Base-by-base conservation (phyloP, 2,113 vertebrate species). In the Cariama cristata region DNA sequence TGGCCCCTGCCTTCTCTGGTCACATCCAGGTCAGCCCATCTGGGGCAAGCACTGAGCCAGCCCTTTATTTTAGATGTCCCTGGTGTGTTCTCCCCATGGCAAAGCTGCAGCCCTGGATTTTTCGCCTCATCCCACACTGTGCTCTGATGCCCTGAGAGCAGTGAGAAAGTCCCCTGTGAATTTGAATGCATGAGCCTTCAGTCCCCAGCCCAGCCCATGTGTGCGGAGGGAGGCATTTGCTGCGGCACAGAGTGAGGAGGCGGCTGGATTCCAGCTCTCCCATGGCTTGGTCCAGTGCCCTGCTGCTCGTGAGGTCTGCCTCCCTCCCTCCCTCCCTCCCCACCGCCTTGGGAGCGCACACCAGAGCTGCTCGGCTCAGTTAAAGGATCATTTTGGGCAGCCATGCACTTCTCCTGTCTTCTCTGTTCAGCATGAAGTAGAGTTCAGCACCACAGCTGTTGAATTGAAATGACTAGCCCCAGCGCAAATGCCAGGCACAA, bases 331-430 rank as follows among this genome's bases (percentile, higher is more conserved):
- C 20, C 28, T 44, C 60, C 35, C 19, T 63, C 47, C 32, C 23
- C 0, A 2, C 24, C 12, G 5, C 38, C 40, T 49, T 1, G 4
- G 60, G 22, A 88, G 44, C 0, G 2, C 1, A 2, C 1, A 2
- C 47, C 2, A 2, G 55, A 84, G 27, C 50, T 66, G 7, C 22
- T 30, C 35, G 44, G 1, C 38, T 71, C 40, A n/a, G 12, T 27
- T 82, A 26, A 79, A n/a, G 19, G 44, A 11, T 86, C 5, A 0
- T 60, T 94, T 83, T 32, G 13, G 32, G 67, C 26, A 67, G 32
- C 23, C 1, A 0, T 35, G 63, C 7, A 2, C 50, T 71, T 71
- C 24, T 85, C 19, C 4, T 6, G 1, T 35, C 24, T 56, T 19
- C n/a, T 86, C 8, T 77, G 7, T 30, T 92, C 28, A 38, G 40